phyloP scores from a whole-genome alignment of 2,888 invertebrate species.

The Thysanoteuthis rhombus region DNA sequence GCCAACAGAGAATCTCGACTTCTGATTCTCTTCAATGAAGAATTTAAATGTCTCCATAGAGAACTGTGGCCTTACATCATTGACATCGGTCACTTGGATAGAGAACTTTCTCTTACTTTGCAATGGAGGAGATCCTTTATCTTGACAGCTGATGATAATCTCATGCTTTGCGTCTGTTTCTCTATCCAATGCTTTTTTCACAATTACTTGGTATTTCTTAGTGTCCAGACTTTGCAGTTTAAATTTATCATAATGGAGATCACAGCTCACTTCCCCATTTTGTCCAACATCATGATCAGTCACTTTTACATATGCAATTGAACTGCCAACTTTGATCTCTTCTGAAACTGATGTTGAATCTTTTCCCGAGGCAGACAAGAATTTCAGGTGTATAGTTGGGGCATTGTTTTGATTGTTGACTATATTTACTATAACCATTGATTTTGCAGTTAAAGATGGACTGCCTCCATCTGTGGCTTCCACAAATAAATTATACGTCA shows the following conservation, averaged over 20 bases:
- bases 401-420: neutral
- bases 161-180: slow-evolving; percentile 12
- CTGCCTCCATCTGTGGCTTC: neutral
- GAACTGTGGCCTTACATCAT: slow-evolving; percentile 12
- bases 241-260: neutral
- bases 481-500: neutral
- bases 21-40: slow-evolving; percentile 12
- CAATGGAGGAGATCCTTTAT: neutral
- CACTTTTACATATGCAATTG: neutral
- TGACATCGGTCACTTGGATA: neutral
- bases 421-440: neutral
- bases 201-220: neutral
- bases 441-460: neutral
- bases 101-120: neutral
- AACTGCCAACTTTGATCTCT: neutral
- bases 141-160: neutral
- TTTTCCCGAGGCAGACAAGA: neutral
- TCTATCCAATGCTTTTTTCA: neutral
- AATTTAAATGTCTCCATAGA: neutral
- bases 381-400: neutral
- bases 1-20: neutral
- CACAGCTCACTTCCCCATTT: neutral
- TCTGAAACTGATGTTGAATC: neutral
- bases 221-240: neutral
- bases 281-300: neutral